Evolutionary conservation across 1,140 invertebrate species (phyloP), one percentile per base, ranked within the genome.

Genomic region (Saccostrea echinata): DNA sequence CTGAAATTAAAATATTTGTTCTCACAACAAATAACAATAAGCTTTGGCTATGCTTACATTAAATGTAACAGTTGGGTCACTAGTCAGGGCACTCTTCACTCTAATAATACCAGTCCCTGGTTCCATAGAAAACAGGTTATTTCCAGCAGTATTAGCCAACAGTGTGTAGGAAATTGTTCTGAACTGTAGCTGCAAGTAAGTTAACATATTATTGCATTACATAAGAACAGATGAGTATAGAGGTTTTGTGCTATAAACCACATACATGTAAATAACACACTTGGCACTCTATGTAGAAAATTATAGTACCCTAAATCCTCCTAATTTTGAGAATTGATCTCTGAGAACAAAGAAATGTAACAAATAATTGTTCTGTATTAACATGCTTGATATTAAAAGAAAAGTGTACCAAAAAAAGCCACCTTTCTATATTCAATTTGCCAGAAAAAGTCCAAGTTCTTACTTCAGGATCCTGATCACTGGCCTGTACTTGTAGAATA

Each of bases 51-150:
- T 76, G 11, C 81, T 83, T 51, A 83, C 81, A 51, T 27, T 84
- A 61, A 57, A 33, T 13, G 53, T 57, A 16, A 84, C 83, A 35
- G 83, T 61, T 27, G 83, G 83, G 30, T 84, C 83, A 30, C 43
- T 27, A 61, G 52, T 84, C 6, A 91, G 84, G 3, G 51, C n/a
- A 55, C 33, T 53, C 12, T 16, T 51, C 11, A 97, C 97, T 30
- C 97, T 97, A 3, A 99, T 94, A 0, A 97, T 96, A 0, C 98
- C 98, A 0, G 97, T 97, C 83, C 96, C 97, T 0, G 97, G 97
- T 94, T 98, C 97, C 64, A 99, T 97, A 1, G 97, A 96, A 93
- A 99, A 99, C 51, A 87, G 89, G 43, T 64, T 84, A 30, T 55
- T 35, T 57, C 83, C 83, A 57, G 53, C 83, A 13, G 83, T 51